Conservation (phyloP, 2,888 invertebrate genomes). For the Aporophyla lueneburgensis region DNA sequence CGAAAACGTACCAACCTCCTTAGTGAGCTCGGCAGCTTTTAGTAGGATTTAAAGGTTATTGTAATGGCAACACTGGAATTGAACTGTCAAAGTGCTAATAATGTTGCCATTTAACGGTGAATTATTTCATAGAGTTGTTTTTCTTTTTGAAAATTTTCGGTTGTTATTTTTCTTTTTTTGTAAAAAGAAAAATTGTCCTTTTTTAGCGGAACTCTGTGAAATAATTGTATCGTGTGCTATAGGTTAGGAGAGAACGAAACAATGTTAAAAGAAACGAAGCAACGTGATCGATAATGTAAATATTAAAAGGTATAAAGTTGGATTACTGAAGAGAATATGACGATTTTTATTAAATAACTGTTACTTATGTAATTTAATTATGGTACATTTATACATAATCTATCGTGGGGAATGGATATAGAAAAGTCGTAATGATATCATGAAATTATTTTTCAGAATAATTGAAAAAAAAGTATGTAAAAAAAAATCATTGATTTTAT, state of each 20-base stretch:
- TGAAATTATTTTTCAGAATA: constrained; percentile 46
- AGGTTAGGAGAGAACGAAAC: constrained; percentile 86
- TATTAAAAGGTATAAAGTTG: constrained; percentile 77
- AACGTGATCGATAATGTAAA: constrained; percentile 84
- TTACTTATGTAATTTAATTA: constrained; percentile 72
- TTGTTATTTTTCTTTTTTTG: constrained; percentile 56
- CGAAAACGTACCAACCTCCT: constrained; percentile 45
- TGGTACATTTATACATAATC: constrained; percentile 54
- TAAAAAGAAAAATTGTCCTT: constrained; percentile 41
- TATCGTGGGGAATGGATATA: constrained; percentile 33
- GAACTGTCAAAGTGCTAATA: constrained; percentile 61
- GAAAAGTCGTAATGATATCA: constrained; percentile 30
- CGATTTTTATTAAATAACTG: constrained; percentile 69
- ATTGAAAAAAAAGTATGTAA: constrained; percentile 37
- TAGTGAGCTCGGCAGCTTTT: constrained; percentile 60
- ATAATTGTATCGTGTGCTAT: constrained; percentile 66
- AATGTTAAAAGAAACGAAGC: constrained; percentile 88
- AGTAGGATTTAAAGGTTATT: constrained; percentile 55
- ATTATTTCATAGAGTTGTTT: constrained; percentile 57
- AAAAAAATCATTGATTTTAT: constrained; percentile 27
- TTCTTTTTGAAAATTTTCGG: constrained; percentile 35
- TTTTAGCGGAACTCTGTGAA: constrained; percentile 45
- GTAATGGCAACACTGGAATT: constrained; percentile 57
- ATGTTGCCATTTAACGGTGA: constrained; percentile 61
- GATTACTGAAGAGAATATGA: constrained; percentile 64